Base-by-base conservation (phyloP, 2,113 vertebrate species). In the Apodemus sylvaticus region DNA sequence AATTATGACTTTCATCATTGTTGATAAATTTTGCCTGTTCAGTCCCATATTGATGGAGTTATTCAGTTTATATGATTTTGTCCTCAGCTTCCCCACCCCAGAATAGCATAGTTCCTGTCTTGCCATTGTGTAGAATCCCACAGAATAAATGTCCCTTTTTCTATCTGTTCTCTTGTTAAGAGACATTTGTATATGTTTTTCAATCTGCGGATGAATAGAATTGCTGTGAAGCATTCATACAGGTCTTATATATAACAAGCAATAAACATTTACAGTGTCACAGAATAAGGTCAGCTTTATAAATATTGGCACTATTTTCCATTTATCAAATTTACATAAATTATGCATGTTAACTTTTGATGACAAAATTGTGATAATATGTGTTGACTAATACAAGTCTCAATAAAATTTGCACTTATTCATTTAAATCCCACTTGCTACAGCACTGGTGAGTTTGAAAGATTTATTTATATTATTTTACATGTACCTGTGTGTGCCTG, bases 351-450 rank as follows among this genome's bases (percentile, higher is more conserved):
- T 91, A 90, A 81, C 39, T 31, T 31, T 14, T 51, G 8, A 24
- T 94, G 86, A 90, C n/a, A 88, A 95, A 93, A 92, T 3, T 73
- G 16, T 78, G 4, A 86, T 86, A 90, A 24, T 36, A 88, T 89
- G 93, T 96, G 42, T 93, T 83, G 34, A 81, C 19, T 20, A 89
- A 86, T 39, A 11, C 17, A 92, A 86, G 13, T 74, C 62, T 94
- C 22, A 68, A 68, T 58, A 76, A 39, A 19, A 81, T 94, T 94
- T 94, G 31, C 51, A 19, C 88, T 90, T 53, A 62, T 62, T 62
- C 17, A 64, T 85, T 85, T 62, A 31, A 62, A 64, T 85, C 24
- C n/a, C 60, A 31, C 62, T 83, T 64, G 81, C 58, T 85, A 64
- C n/a, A 8, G 3, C 13, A 64, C 29, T 62, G 14, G n/a, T 64